A percentile compares a stretch with the other conserved stretches of the same genome.
phyloP scores from a whole-genome alignment of 2,888 invertebrate genomes.

The Catotricha subobsoleta region DNA sequence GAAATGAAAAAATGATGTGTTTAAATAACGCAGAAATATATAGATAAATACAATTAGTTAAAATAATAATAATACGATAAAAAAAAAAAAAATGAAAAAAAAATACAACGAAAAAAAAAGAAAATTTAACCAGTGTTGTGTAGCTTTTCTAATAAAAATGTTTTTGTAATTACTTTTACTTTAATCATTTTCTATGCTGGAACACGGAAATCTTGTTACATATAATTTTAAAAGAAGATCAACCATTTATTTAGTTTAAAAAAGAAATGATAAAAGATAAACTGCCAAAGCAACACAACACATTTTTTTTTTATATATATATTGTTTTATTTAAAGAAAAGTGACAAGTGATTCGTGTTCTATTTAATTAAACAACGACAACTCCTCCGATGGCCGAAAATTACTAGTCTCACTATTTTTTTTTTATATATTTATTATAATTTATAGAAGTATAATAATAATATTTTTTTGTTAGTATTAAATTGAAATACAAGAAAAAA shows the following conservation, averaged over 20 bases:
- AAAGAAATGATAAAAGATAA: slow-evolving; percentile 3
- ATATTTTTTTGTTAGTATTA: no score
- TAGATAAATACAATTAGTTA: background rate
- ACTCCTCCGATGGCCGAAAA: slow-evolving; percentile 20
- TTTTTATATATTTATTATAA: background rate
- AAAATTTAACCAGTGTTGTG: background rate
- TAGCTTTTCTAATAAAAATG: background rate
- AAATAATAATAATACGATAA: background rate
- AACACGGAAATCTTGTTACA: slow-evolving; percentile 3
- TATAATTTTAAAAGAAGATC: background rate
- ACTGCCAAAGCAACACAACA: slow-evolving; percentile 7
- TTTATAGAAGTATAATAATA: no score
- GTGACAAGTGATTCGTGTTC: slow-evolving; percentile 12
- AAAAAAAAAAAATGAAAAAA: background rate
- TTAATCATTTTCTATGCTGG: no score
- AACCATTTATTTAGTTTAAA: background rate
- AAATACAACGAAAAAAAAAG: background rate
- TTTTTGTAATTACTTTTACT: no score
- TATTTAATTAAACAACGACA: slow-evolving; percentile 14
- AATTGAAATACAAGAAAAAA: no score
- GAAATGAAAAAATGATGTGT: no score
- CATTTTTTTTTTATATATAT: slow-evolving; percentile 4
- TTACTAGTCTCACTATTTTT: background rate
- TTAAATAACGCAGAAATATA: slow-evolving; percentile 10
- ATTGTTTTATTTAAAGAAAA: no score